phyloP scores from a whole-genome alignment of 2,888 invertebrate genomes.

The Litoditis marina region DNA sequence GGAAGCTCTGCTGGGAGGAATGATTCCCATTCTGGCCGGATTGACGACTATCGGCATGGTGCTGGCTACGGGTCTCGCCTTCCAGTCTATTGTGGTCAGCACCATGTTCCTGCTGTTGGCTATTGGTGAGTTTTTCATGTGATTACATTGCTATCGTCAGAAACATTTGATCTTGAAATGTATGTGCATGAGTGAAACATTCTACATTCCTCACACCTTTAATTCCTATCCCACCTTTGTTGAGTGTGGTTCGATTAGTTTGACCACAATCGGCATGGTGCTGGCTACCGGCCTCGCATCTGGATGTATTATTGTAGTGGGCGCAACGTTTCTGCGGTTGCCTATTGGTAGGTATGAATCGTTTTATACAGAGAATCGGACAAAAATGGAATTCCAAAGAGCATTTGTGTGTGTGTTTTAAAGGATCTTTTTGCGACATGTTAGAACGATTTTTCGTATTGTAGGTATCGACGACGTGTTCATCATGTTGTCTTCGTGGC shows the following conservation, averaged over 20 bases:
- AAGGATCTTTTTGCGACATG: too few species aligned
- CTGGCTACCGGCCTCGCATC: slow-evolving; percentile 45
- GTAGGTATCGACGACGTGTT: slow-evolving; percentile 49
- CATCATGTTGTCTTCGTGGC: slow-evolving; percentile 48
- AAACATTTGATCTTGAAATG: too few species aligned
- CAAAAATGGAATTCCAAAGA: too few species aligned
- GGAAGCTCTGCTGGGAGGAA: slow-evolving; percentile 44
- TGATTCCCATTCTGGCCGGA: slow-evolving; percentile 43
- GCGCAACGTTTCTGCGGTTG: too few species aligned
- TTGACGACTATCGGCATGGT: slow-evolving; percentile 47
- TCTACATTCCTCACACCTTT: too few species aligned
- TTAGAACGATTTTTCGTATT: background rate
- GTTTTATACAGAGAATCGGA: too few species aligned
- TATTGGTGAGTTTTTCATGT: slow-evolving; percentile 28
- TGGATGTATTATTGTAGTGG: slow-evolving; percentile 49
- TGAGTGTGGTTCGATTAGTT: too few species aligned
- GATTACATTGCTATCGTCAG: too few species aligned
- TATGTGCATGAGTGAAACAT: too few species aligned
- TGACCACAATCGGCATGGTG: slow-evolving; percentile 45
- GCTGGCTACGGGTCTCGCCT: slow-evolving; percentile 42
- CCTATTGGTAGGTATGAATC: too few species aligned
- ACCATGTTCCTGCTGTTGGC: slow-evolving; percentile 46
- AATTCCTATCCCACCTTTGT: too few species aligned
- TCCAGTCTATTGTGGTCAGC: slow-evolving; percentile 47
- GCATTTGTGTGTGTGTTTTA: too few species aligned